phyloP scores from a whole-genome alignment of 2,888 invertebrate species.

The Catocala sponsa region DNA sequence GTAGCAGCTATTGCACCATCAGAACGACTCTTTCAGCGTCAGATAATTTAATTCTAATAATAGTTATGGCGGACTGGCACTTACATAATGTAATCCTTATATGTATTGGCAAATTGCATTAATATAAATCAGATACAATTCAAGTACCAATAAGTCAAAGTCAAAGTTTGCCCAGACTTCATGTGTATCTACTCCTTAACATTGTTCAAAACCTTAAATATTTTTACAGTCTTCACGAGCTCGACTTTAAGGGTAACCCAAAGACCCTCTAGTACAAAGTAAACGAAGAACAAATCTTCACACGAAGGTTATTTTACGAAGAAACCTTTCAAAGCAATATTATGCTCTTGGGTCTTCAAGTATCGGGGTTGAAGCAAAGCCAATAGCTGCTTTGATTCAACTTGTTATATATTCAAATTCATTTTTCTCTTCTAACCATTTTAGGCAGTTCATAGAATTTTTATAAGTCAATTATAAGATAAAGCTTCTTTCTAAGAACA shows the following conservation, averaged over 20 bases:
- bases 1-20: too few species aligned
- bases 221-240: slow-evolving; percentile 4
- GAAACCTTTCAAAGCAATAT: slow-evolving; percentile 35
- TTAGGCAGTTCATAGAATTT: slow-evolving; percentile 21
- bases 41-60: too few species aligned
- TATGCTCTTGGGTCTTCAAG: slow-evolving; percentile 21
- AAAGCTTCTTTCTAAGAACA: slow-evolving; percentile 22
- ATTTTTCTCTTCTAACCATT: slow-evolving; percentile 25
- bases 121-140: too few species aligned
- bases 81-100: too few species aligned
- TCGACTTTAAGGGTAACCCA: slow-evolving; percentile 17
- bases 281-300: slow-evolving; percentile 22
- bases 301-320: slow-evolving; percentile 17
- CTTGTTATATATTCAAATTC: slow-evolving; percentile 38
- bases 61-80: too few species aligned
- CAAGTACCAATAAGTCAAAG: too few species aligned
- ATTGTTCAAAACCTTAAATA: too few species aligned
- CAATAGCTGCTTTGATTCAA: slow-evolving; percentile 40
- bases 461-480: slow-evolving; percentile 33
- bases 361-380: slow-evolving; percentile 19
- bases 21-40: too few species aligned
- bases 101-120: too few species aligned
- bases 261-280: slow-evolving; percentile 4
- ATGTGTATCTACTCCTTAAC: too few species aligned
- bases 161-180: too few species aligned